phyloP scores from a whole-genome alignment of 2,888 invertebrate genomes.

The Aphidoletes aphidimyza region DNA sequence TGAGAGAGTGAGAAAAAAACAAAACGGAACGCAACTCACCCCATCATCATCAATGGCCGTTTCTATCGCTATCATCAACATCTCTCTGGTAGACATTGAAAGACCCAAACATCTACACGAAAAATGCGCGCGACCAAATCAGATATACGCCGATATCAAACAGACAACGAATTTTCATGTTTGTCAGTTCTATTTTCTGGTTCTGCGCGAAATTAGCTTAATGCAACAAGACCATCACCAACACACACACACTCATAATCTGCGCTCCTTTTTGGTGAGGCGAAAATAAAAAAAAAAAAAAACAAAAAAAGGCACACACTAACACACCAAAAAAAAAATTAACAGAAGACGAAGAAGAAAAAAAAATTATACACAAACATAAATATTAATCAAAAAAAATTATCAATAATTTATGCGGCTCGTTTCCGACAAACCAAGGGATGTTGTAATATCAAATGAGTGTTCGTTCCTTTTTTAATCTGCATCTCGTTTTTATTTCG shows the following conservation, averaged over 20 bases:
- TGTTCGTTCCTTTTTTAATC: conserved; percentile 53
- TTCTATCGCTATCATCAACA: conserved; percentile 17
- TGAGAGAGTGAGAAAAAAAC: not conserved
- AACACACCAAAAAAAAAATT: conserved; percentile 28
- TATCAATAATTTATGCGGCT: conserved; percentile 58
- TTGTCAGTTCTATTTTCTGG: not conserved
- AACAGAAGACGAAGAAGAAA: conserved; percentile 54
- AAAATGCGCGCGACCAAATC: not conserved
- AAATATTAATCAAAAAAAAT: conserved; percentile 58
- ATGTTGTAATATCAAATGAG: conserved; percentile 55
- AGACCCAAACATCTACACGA: not conserved
- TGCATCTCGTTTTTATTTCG: conserved; percentile 23
- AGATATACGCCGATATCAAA: conserved; percentile 36
- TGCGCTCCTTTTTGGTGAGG: not conserved
- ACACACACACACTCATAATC: not conserved
- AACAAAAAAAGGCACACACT: not conserved
- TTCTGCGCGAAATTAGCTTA: conserved; percentile 55
- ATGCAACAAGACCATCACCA: conserved; percentile 52
- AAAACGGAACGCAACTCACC: not conserved
- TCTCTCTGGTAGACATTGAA: not conserved
- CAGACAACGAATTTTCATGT: conserved; percentile 32
- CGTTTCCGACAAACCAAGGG: conserved; percentile 57
- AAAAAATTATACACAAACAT: conserved; percentile 56
- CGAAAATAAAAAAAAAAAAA: not conserved
- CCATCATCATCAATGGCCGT: conserved; percentile 7